A percentile compares a stretch with the other conserved stretches of the same genome.
Evolutionary conservation across 2,113 vertebrate species (phyloP).

Genomic region (Peucedramus taeniatus): DNA sequence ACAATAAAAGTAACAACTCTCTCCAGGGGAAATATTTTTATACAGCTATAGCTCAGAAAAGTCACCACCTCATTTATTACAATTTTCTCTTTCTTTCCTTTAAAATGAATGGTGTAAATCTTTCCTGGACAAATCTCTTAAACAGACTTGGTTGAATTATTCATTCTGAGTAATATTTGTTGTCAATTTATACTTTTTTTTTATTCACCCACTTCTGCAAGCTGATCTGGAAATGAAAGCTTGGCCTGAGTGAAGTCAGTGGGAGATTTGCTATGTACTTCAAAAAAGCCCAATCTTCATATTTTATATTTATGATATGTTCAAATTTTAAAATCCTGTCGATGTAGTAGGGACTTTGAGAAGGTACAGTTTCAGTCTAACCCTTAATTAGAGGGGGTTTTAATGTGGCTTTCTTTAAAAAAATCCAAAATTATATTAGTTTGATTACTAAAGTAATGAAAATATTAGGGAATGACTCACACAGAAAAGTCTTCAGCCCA

Average conservation of each 20-base stretch:
- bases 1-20: constrained; percentile 48
- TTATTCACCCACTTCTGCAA: background rate
- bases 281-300: background rate
- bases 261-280: background rate
- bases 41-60: constrained; percentile 32
- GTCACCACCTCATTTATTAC: constrained; percentile 24
- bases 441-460: background rate
- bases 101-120: constrained; percentile 14
- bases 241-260: background rate
- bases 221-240: background rate
- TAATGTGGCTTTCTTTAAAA: background rate
- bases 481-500: background rate
- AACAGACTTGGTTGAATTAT: background rate
- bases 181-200: background rate
- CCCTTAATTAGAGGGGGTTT: background rate
- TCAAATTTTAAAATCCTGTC: background rate
- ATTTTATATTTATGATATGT: background rate
- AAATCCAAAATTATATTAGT: background rate
- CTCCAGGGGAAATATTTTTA: constrained; percentile 40
- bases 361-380: background rate
- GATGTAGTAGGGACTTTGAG: background rate
- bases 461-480: background rate
- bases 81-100: constrained; percentile 12
- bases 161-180: constrained; percentile 27
- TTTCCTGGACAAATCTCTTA: background rate